These are phyloP conservation scores for Fabriciana adippe DNA, from an alignment of 2,888 invertebrate species.

Conservation along the genomic window DNA sequence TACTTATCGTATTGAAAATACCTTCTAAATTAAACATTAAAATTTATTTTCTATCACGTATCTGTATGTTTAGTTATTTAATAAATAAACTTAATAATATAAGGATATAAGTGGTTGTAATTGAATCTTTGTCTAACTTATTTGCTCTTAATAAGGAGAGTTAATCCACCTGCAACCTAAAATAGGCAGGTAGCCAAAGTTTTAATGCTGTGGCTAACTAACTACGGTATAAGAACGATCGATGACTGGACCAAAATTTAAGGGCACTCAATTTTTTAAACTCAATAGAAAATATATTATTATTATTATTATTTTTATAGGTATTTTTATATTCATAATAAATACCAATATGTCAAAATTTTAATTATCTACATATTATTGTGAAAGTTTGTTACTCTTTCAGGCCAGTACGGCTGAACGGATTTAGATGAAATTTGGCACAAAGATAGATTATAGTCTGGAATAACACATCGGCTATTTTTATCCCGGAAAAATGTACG, in stretches of 20 bases:
- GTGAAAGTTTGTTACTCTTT: too few species aligned
- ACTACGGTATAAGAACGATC: constrained; percentile 33
- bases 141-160: constrained; percentile 31
- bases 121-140: constrained; percentile 36
- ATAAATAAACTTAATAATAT: too few species aligned
- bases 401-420: too few species aligned
- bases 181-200: constrained; percentile 39
- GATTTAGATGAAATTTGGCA: too few species aligned
- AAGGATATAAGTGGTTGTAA: constrained; percentile 19
- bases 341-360: too few species aligned
- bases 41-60: background rate
- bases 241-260: constrained; percentile 27
- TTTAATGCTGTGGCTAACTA: constrained; percentile 36
- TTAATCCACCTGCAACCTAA: constrained; percentile 37
- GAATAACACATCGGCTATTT: too few species aligned
- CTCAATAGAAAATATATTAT: background rate
- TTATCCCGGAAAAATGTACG: too few species aligned
- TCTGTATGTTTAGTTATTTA: background rate
- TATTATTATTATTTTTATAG: too few species aligned
- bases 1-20: too few species aligned
- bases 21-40: background rate
- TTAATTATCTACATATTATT: too few species aligned
- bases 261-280: background rate
- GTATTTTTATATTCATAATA: too few species aligned
- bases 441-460: too few species aligned